These are phyloP conservation scores for Podarcis raffonei DNA, from an alignment of 2,113 vertebrate species.

Conservation along the genomic window DNA sequence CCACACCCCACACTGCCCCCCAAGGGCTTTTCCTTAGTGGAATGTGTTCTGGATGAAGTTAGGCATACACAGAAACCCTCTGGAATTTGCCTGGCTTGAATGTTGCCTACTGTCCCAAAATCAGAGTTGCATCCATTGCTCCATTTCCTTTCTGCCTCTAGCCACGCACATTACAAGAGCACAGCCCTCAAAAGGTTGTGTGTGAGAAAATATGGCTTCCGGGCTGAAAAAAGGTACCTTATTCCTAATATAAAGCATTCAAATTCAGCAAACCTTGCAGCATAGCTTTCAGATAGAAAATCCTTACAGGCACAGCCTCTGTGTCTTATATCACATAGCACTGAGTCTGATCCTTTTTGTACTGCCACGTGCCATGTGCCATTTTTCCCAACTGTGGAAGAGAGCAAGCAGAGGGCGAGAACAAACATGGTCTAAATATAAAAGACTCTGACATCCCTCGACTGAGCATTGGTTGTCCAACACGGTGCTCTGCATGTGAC, in stretches of 20 bases:
- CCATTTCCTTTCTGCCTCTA: too few relatives aligned
- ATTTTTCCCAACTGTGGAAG: not conserved
- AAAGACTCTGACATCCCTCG: slow-evolving; percentile 40
- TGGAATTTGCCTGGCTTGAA: too few relatives aligned
- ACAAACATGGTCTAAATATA: slow-evolving; percentile 32
- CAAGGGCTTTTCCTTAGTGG: too few relatives aligned
- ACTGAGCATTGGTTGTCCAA: slow-evolving; percentile 55
- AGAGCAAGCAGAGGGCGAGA: slow-evolving; percentile 7
- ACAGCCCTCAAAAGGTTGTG: too few relatives aligned
- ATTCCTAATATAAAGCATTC: not conserved
- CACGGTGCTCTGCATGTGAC: slow-evolving; percentile 43
- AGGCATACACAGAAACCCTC: too few relatives aligned
- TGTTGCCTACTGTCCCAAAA: too few relatives aligned
- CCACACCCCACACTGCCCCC: too few relatives aligned
- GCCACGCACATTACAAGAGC: too few relatives aligned
- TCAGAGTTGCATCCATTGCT: too few relatives aligned
- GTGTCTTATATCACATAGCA: not conserved
- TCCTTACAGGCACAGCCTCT: not conserved
- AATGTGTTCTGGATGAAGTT: too few relatives aligned
- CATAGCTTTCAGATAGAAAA: not conserved
- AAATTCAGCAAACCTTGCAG: not conserved
- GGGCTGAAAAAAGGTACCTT: not conserved
- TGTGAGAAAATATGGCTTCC: too few relatives aligned
- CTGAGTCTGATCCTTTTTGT: too few relatives aligned
- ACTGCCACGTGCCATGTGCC: not conserved